Evolutionary conservation across 2,113 vertebrate genomes (phyloP), one percentile per base, ranked within the genome.

Genomic region (Sarotherodon lohbergeri): DNA sequence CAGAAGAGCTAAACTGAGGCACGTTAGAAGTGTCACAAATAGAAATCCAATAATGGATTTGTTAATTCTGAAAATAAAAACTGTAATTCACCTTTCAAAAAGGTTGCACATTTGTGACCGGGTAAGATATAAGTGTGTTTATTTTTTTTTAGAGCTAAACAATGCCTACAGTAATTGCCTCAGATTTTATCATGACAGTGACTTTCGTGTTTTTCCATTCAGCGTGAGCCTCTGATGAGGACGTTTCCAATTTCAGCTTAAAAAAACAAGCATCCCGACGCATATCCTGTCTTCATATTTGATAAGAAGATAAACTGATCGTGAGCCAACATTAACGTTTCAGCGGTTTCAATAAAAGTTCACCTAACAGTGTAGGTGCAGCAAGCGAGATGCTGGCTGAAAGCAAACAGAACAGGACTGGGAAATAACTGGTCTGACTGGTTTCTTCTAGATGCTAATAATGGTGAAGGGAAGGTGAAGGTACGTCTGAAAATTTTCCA

Each of bases 391-490:
- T 55, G 43, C 88, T 80, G 89, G 73, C 80, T 84, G 78, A 90
- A 88, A 92, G 55, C 93, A 95, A 95, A 95, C 92, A 95, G 16
- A 86, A 52, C 85, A 10, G 73, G 14, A 71, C 81, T 59, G 80
- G 82, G 82, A 85, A 4, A 68, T 48, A 92, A 94, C 93, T 56
- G 84, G 93, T 93, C 86, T 0, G 27, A 92, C 94, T 88, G 93
- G 93, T 95, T 94, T 50, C 61, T 8, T 48, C 9, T 34, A 29
- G 48, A 82, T 56, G 86, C 61, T 54, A 7, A 14, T 66, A 85
- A 85, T 86, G 84, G 9, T 85, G 9, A 34, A 54, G 1, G 82
- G 43, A 71, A 89, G 80, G 57, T 82, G 17, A 56, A 79, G 8
- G 34, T 55, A 73, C 10, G 3, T 10, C 17, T 19, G 78, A 41